Evolutionary conservation across 92 coral and sea anemone species (phyloP).

Genomic region (Palythoa heliodiscus): DNA sequence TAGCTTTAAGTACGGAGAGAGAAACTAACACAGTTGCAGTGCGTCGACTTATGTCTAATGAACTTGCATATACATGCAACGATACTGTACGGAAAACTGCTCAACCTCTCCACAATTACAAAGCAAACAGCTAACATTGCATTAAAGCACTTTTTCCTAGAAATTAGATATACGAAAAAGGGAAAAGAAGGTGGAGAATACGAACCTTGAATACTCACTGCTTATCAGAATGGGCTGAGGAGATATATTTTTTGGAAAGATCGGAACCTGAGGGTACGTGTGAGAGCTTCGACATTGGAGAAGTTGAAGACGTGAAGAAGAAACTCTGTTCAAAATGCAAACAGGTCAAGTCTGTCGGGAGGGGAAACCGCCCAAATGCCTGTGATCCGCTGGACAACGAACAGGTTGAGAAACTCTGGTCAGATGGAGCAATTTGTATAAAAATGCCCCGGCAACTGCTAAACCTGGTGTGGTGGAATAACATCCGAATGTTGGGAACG

Average conservation of each 20-base stretch:
- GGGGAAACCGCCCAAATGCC: conserved; percentile 38
- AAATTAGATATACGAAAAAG: not conserved
- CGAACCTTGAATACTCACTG: not conserved
- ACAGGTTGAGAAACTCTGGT: conserved; percentile 47
- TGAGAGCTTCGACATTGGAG: not conserved
- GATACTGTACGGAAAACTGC: too few relatives aligned
- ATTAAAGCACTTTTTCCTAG: not conserved
- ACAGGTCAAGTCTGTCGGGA: conserved; percentile 34
- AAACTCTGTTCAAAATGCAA: conserved; percentile 35
- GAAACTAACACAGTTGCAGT: too few relatives aligned
- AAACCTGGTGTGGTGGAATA: too few relatives aligned
- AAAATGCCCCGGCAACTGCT: conserved; percentile 17
- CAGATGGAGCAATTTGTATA: conserved; percentile 42
- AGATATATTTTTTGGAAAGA: not conserved
- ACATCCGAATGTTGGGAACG: too few relatives aligned
- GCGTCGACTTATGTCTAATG: too few relatives aligned
- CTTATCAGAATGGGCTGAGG: not conserved
- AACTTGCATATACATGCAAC: too few relatives aligned
- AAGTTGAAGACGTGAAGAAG: not conserved
- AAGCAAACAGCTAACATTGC: too few relatives aligned
- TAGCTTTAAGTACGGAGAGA: too few relatives aligned
- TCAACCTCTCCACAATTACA: too few relatives aligned
- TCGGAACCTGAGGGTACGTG: not conserved
- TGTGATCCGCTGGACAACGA: conserved; percentile 43
- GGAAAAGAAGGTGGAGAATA: conserved; percentile 6